Evolutionary conservation across 2,113 vertebrate species (phyloP).

Genomic region (Zapornia atra): DNA sequence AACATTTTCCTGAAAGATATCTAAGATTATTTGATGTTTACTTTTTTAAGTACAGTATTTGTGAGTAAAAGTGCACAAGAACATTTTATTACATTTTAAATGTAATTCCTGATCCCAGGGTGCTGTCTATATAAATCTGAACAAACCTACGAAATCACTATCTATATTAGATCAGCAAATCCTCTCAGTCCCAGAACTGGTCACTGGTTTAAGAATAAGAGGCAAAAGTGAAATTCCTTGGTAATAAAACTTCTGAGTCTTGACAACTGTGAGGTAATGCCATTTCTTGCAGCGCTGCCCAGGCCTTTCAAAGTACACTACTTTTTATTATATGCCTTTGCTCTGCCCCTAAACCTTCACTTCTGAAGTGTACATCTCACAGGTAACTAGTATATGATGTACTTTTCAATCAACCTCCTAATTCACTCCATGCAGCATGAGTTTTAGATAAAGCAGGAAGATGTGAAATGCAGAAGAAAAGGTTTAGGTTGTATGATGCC

Average conservation of each 20-base stretch:
- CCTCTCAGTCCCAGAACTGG: slow-evolving; percentile 76
- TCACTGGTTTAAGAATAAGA: slow-evolving; percentile 78
- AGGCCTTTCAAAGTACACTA: slow-evolving; percentile 72
- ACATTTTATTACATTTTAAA: slow-evolving; percentile 87
- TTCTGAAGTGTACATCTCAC: slow-evolving; percentile 66
- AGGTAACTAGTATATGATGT: slow-evolving; percentile 67
- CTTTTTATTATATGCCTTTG: slow-evolving; percentile 45
- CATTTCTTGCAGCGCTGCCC: slow-evolving; percentile 72
- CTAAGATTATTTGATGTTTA: slow-evolving; percentile 82
- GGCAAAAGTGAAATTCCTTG: slow-evolving; percentile 80
- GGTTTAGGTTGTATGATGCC: background rate
- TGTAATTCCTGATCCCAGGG: slow-evolving; percentile 82
- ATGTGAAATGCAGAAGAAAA: slow-evolving; percentile 45
- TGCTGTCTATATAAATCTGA: slow-evolving; percentile 85
- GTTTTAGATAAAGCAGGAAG: slow-evolving; percentile 30
- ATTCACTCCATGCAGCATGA: slow-evolving; percentile 33
- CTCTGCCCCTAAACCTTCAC: slow-evolving; percentile 69
- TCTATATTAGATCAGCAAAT: slow-evolving; percentile 88
- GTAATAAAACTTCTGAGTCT: slow-evolving; percentile 85
- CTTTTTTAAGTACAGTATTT: slow-evolving; percentile 85
- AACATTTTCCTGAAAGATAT: slow-evolving; percentile 84
- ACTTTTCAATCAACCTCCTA: slow-evolving; percentile 68
- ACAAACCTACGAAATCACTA: slow-evolving; percentile 81
- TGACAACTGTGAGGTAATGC: slow-evolving; percentile 80
- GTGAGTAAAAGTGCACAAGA: slow-evolving; percentile 80